These are phyloP conservation scores for Myotis lucifugus DNA, from an alignment of 2,113 vertebrate genomes.

Conservation along the genomic window DNA sequence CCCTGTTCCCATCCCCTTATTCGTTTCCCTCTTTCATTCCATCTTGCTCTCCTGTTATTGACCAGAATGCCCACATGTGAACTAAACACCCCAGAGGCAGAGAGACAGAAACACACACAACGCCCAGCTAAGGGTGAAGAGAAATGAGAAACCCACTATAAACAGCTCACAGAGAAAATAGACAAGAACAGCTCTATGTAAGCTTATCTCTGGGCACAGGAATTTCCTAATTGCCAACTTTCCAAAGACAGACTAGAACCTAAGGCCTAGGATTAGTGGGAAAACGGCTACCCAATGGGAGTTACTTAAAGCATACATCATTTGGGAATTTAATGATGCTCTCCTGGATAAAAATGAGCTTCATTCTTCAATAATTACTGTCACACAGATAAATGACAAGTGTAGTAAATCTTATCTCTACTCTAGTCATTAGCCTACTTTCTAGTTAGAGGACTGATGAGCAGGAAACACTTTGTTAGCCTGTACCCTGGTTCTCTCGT, in stretches of 20 bases:
- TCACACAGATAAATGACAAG: background rate
- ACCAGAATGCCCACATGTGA: background rate
- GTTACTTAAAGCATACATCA: background rate
- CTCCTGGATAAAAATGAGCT: background rate
- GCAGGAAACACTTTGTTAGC: background rate
- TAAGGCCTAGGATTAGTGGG: background rate
- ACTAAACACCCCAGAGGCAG: background rate
- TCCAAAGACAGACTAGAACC: background rate
- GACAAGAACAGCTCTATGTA: background rate
- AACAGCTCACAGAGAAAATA: background rate
- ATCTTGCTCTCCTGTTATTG: background rate
- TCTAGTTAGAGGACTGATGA: background rate
- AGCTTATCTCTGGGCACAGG: slow-evolving; percentile 59
- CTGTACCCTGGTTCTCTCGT: background rate
- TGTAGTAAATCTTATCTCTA: background rate
- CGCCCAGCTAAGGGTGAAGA: background rate
- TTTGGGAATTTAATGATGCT: background rate
- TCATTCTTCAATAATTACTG: background rate
- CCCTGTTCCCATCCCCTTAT: background rate
- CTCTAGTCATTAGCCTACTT: background rate
- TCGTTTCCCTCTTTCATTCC: background rate
- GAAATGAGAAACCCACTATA: background rate
- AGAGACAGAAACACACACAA: background rate
- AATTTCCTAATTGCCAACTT: slow-evolving; percentile 33
- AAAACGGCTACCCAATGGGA: background rate